These are phyloP conservation scores for Neodon shergylaensis DNA, from an alignment of 2,113 vertebrate species.

Conservation along the genomic window DNA sequence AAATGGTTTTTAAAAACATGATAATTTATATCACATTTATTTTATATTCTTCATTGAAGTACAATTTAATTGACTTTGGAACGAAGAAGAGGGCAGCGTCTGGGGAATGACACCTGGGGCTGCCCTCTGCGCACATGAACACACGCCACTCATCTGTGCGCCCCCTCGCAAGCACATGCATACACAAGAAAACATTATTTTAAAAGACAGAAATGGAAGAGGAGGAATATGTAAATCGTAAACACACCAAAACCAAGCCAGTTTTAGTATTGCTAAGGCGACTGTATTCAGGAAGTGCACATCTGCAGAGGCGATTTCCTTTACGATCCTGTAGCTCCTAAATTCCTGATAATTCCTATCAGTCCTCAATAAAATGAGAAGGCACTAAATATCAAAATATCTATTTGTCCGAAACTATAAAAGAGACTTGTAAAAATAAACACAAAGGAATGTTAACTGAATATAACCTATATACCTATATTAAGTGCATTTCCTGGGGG, in stretches of 20 bases:
- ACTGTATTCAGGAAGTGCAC: neutral
- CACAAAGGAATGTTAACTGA: neutral
- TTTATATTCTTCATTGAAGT: neutral
- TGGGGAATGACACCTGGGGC: neutral
- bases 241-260: neutral
- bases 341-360: neutral
- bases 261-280: neutral
- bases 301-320: neutral
- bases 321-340: neutral
- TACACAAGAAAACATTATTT: no score
- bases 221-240: neutral
- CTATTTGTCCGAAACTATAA: constrained; percentile 33
- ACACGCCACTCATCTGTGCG: no score
- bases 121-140: no score
- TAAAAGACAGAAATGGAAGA: neutral
- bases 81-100: neutral
- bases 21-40: neutral
- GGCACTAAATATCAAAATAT: constrained; percentile 17
- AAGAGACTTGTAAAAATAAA: constrained; percentile 32
- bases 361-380: constrained; percentile 35
- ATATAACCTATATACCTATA: neutral
- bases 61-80: neutral
- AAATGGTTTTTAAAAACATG: neutral
- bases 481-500: neutral
- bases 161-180: neutral